Percentiles rank a stretch among this genome's conserved stretches.
Conservation (phyloP, 2,797 vertebrate genomes). For the Astyanax mexicanus region DNA sequence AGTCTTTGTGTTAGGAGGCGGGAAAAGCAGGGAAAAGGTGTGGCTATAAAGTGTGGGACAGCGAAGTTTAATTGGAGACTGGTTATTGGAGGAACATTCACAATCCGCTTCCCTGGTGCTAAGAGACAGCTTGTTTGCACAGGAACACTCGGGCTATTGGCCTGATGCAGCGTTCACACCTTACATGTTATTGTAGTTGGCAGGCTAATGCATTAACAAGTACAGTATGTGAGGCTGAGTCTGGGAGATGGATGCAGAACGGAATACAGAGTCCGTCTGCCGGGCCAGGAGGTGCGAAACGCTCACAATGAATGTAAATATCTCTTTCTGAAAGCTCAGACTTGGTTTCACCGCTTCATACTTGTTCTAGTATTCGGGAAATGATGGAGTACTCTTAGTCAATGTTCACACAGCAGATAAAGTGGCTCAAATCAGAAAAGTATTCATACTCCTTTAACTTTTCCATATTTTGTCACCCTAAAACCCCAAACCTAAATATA, state of each 20-base stretch:
- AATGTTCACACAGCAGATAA: too few relatives aligned
- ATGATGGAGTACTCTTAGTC: conserved; percentile 38
- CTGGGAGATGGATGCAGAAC: conserved; percentile 48
- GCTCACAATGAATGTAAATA: conserved; percentile 35
- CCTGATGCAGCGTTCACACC: conserved; percentile 56
- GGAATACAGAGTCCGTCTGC: conserved; percentile 44
- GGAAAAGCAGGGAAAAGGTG: conserved; percentile 6
- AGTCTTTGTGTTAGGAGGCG: conserved; percentile 20
- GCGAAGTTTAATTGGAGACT: conserved; percentile 26
- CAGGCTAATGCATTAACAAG: conserved; percentile 63
- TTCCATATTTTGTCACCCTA: too few relatives aligned
- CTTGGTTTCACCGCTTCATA: conserved; percentile 19
- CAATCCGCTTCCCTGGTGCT: conserved; percentile 44
- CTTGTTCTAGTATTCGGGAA: conserved; percentile 36
- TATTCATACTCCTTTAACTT: too few relatives aligned
- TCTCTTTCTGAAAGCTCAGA: conserved; percentile 47
- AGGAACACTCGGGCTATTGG: conserved; percentile 43
- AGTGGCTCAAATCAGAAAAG: too few relatives aligned
- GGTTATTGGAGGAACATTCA: conserved; percentile 37
- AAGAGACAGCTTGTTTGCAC: conserved; percentile 54
- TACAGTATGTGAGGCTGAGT: conserved; percentile 51
- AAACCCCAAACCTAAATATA: too few relatives aligned
- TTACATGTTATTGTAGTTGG: conserved; percentile 65
- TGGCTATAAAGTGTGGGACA: conserved; percentile 13
- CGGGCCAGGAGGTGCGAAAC: conserved; percentile 43